Conservation (phyloP, 2,113 vertebrate species). For the Pelmatolapia mariae region DNA sequence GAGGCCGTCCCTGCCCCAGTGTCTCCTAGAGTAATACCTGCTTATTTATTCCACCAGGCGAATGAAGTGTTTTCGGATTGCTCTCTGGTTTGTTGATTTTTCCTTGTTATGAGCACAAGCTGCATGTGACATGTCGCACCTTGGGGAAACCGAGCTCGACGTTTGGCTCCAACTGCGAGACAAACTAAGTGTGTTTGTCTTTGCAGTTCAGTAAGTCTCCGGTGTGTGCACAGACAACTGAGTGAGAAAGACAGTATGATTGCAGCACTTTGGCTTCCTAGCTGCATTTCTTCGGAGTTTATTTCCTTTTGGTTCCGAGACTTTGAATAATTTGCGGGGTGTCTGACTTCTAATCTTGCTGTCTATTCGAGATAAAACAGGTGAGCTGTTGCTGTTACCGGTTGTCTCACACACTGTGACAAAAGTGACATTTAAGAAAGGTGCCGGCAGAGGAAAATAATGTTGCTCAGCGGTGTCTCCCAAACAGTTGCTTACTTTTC, state of each 20-base stretch:
- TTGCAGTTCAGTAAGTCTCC: slow-evolving; percentile 23
- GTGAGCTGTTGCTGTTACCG: neutral
- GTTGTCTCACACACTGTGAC: slow-evolving; percentile 3
- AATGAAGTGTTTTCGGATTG: slow-evolving; percentile 22
- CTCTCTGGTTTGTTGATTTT: slow-evolving; percentile 40
- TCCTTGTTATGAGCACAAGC: slow-evolving; percentile 43
- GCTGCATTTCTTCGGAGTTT: neutral
- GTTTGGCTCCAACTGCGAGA: slow-evolving; percentile 28
- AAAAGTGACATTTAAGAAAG: slow-evolving; percentile 4
- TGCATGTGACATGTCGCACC: slow-evolving; percentile 40
- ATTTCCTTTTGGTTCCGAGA: neutral
- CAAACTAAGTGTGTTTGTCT: slow-evolving; percentile 52
- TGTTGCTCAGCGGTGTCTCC: neutral
- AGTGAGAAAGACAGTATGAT: slow-evolving; percentile 1
- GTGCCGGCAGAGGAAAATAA: neutral
- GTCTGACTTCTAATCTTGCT: slow-evolving; percentile 33
- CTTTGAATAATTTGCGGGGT: slow-evolving; percentile 23
- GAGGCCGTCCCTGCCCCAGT: neutral
- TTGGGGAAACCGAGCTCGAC: slow-evolving; percentile 21
- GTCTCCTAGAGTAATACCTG: neutral
- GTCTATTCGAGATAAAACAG: slow-evolving; percentile 1
- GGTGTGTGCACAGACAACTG: slow-evolving; percentile 11
- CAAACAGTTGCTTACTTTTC: neutral
- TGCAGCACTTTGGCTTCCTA: neutral
- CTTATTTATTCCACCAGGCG: neutral